These are phyloP conservation scores for Caenorhabditis sp. DNA, from an alignment of 2,888 invertebrate genomes.

Conservation along the genomic window DNA sequence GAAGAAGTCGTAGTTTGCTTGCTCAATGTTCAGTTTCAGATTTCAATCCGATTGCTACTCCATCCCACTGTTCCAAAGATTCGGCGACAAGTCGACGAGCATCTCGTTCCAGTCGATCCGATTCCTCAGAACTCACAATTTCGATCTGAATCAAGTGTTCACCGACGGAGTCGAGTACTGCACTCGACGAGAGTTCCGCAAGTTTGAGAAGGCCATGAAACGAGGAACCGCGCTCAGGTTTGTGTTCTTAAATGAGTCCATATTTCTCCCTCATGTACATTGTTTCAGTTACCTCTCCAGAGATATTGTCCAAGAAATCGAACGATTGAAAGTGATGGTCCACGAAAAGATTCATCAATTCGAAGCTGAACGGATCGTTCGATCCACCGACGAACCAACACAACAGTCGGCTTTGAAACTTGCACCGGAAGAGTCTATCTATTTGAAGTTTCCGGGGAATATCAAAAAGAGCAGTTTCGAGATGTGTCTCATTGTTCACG, in stretches of 20 bases:
- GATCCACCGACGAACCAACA: constrained; percentile 20
- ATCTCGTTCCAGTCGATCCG: constrained; percentile 27
- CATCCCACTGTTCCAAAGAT: constrained; percentile 42
- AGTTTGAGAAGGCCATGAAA: constrained; percentile 24
- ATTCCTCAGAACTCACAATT: constrained; percentile 33
- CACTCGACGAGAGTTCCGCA: constrained; percentile 10
- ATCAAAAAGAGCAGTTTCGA: constrained; percentile 15
- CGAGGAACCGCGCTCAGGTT: constrained; percentile 13
- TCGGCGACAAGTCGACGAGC: constrained; percentile 11
- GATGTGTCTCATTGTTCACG: constrained; percentile 16
- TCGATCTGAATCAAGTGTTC: constrained; percentile 50
- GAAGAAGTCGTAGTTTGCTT: neutral
- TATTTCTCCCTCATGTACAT: too few species aligned
- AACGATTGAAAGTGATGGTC: constrained; percentile 43
- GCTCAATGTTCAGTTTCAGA: neutral
- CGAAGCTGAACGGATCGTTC: neutral
- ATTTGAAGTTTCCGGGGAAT: constrained; percentile 4
- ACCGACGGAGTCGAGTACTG: constrained; percentile 54
- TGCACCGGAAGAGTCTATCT: neutral
- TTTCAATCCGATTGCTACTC: constrained; percentile 37
- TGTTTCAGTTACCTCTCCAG: constrained; percentile 30
- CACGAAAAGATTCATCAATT: constrained; percentile 41
- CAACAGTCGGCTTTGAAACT: neutral
- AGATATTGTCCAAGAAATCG: constrained; percentile 16
- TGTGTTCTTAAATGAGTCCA: neutral